Percentiles rank a stretch among this genome's conserved stretches.
phyloP scores from a whole-genome alignment of 1,140 invertebrate species.

The Drosophila sturtevanti region DNA sequence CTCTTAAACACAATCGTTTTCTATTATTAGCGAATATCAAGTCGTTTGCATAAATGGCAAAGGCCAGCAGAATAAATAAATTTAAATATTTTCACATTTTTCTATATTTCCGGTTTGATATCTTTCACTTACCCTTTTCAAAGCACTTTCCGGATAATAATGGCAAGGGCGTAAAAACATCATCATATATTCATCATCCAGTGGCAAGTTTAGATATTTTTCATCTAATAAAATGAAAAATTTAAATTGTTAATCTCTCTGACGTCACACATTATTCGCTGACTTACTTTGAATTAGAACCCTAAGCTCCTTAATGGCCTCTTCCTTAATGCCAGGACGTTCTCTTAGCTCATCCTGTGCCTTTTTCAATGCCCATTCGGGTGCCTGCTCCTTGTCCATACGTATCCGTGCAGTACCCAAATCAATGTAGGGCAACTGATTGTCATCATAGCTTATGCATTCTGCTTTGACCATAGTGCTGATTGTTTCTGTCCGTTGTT shows the following conservation, averaged over 20 bases:
- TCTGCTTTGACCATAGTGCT: constrained; percentile 71
- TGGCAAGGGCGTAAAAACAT: constrained; percentile 88
- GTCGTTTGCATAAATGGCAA: not conserved
- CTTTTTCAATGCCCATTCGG: constrained; percentile 83
- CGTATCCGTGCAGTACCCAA: constrained; percentile 83
- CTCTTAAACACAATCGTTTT: not conserved
- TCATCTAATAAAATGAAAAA: constrained; percentile 71
- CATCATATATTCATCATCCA: constrained; percentile 86
- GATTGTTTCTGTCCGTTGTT: constrained; percentile 28
- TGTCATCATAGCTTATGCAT: constrained; percentile 82
- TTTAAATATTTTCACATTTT: not conserved
- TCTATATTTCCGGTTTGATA: not conserved
- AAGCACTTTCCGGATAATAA: constrained; percentile 87
- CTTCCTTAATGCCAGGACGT: constrained; percentile 86
- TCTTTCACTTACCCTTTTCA: constrained; percentile 84
- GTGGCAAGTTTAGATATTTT: constrained; percentile 84
- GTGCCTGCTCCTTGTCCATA: constrained; percentile 83
- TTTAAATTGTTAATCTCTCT: not conserved
- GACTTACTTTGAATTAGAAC: constrained; percentile 82
- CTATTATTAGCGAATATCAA: not conserved
- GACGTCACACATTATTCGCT: too few relatives aligned
- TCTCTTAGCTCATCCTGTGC: constrained; percentile 88
- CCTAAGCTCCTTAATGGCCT: constrained; percentile 85
- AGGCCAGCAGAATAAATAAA: too few relatives aligned
- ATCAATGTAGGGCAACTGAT: constrained; percentile 84